Evolutionary conservation across 2,797 vertebrate genomes (phyloP), one percentile per base, ranked within the genome.

Genomic region (Botia kubotai): DNA sequence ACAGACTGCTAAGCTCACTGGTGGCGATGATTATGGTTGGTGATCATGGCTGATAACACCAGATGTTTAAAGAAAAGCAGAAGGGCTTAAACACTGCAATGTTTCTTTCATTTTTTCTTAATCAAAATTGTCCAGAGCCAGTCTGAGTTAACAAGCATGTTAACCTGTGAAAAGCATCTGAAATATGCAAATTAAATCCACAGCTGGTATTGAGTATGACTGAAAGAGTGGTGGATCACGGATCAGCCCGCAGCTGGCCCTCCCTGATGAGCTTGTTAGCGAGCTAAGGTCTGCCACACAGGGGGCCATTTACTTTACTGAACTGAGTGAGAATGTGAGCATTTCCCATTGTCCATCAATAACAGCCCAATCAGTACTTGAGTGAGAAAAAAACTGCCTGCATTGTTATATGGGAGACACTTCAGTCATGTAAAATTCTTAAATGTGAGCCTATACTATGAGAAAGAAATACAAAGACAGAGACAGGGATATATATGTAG

Each of bases 261-360:
- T 91, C 87, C 82, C 84, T 91, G 91, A 92, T 92, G 92, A 93
- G 89, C 87, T 89, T 86, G 93, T 94, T 93, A 93, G 90, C 85
- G 89, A 87, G 86, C 88, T 83, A 73, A 78, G 89, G 89, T 90
- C 89, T 83, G 83, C 87, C 86, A 90, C 88, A 85, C 76, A 85
- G 90, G 91, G 87, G 88, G 86, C 86, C 89, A 93, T 93, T 93
- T 90, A 90, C 85, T 90, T 93, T 92, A 94, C 91, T 93, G 90
- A 92, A 90, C 91, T 85, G 90, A 90, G 89, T 91, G 90, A 91
- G 90, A 91, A 92, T 88, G 88, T 86, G 87, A 86, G 87, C 84
- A 87, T 91, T 92, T 91, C 89, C 85, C 29, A 85, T 87, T 86
- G 89, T 90, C 90, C 87, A 89, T 92, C 91, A 92, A 91, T 92